Evolutionary conservation across 2,888 invertebrate species (phyloP).

Genomic region (Tethea ocularis): DNA sequence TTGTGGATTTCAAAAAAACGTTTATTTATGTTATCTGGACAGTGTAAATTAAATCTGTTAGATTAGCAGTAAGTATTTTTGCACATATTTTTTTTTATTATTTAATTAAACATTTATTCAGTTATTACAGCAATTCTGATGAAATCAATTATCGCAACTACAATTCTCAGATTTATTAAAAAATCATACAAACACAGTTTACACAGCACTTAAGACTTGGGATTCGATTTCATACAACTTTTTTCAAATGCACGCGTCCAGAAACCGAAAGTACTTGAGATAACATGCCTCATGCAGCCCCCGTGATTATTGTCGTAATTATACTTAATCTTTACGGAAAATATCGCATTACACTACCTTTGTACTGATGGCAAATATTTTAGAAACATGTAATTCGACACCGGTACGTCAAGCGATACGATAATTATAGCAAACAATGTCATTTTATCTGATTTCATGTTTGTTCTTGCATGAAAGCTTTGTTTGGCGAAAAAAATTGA

Average conservation of each 20-base stretch:
- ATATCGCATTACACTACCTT: slow-evolving; percentile 60
- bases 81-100: too few relatives aligned
- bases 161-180: background rate
- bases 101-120: too few relatives aligned
- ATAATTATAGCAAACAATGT: slow-evolving; percentile 73
- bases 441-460: slow-evolving; percentile 53
- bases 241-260: background rate
- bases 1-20: too few relatives aligned
- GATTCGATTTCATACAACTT: background rate
- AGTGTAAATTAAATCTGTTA: too few relatives aligned
- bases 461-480: slow-evolving; percentile 37
- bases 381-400: slow-evolving; percentile 57
- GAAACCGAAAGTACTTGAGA: slow-evolving; percentile 3
- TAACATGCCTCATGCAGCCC: background rate
- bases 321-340: slow-evolving; percentile 41
- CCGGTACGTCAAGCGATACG: slow-evolving; percentile 49
- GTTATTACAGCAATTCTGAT: too few relatives aligned
- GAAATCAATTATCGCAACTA: too few relatives aligned
- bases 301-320: slow-evolving; percentile 30
- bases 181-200: background rate
- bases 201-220: background rate
- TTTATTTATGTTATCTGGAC: too few relatives aligned
- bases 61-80: too few relatives aligned
- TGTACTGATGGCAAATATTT: slow-evolving; percentile 58
- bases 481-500: background rate